Evolutionary conservation across 2,113 vertebrate genomes (phyloP).

Genomic region (Serinus canaria): DNA sequence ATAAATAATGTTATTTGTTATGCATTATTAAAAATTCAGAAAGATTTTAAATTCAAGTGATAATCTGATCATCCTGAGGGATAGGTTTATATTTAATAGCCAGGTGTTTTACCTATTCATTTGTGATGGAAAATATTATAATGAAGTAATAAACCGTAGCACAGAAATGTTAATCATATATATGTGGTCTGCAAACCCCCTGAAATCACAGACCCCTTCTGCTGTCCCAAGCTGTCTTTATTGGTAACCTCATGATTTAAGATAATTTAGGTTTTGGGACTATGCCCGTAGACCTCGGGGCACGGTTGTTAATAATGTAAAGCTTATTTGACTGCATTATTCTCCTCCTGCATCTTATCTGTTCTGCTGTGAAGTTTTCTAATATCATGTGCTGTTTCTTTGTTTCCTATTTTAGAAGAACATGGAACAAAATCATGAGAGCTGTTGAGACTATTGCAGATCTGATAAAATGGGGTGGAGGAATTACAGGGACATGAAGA

Average conservation of each 20-base stretch:
- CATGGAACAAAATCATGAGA: background rate
- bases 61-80: conserved; percentile 74
- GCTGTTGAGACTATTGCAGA: background rate
- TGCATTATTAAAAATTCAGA: conserved; percentile 72
- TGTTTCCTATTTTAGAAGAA: conserved; percentile 16
- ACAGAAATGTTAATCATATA: conserved; percentile 70
- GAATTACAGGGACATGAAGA: background rate
- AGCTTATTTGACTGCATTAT: conserved; percentile 56
- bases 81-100: conserved; percentile 72
- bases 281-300: conserved; percentile 39
- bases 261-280: conserved; percentile 24
- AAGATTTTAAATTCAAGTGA: conserved; percentile 75
- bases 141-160: conserved; percentile 67
- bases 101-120: conserved; percentile 75
- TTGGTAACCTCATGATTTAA: conserved; percentile 31
- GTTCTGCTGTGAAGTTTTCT: conserved; percentile 32
- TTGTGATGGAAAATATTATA: conserved; percentile 74
- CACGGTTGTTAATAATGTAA: conserved; percentile 52
- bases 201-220: conserved; percentile 65
- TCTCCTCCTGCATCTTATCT: conserved; percentile 44
- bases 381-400: conserved; percentile 4
- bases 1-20: conserved; percentile 72
- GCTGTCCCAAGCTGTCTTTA: conserved; percentile 41
- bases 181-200: conserved; percentile 1
- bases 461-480: background rate